Evolutionary conservation across 2,888 invertebrate species (phyloP), one percentile per base, ranked within the genome.

Genomic region (Pyralis farinalis): DNA sequence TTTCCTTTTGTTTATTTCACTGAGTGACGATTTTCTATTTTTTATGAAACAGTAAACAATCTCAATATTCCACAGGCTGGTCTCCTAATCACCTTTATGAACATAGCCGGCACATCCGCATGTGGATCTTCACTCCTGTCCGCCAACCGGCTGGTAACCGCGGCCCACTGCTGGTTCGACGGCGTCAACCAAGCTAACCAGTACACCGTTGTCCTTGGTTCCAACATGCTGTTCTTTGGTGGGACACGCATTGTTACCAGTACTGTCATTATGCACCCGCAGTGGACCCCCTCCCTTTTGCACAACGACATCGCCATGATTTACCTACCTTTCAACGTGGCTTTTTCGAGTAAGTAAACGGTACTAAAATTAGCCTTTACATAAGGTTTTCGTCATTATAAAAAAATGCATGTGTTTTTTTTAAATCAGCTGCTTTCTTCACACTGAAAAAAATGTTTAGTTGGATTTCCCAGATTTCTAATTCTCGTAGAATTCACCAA

Each of bases 131-230:
- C 74, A 0, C 54, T 81, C 1, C 3, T 81, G 1, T 44, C 63
- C 0, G 1, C 44, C 9, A 67, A 52, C 46, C 63, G 75, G 0
- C 47, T 73, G 10, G 58, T 76, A 8, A 81, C 81, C 0, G 79
- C 80, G 0, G 80, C 80, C 7, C 81, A 81, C 53, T 81, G 81
- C 57, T 79, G 79, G 78, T 55, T 48, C 38, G 75, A 78, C 22
- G 71, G 71, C 7, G 0, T 7, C 5, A 55, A 55, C 35, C 72
- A 72, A 22, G 79, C 66, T 3, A 51, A 45, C 40, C 56, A 54
- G 47, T 71, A 77, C 52, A 41, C 43, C 0, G 76, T 74, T 1
- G 72, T 79, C 8, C 61, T 79, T 1, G 78, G 77, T 35, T 66
- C 72, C 1, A 55, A 63, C 5, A 57, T 39, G 43, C 58, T 81